These are phyloP conservation scores for Cyphomyrus plagiostoma DNA, from an alignment of 2,113 vertebrate species.

Conservation along the genomic window DNA sequence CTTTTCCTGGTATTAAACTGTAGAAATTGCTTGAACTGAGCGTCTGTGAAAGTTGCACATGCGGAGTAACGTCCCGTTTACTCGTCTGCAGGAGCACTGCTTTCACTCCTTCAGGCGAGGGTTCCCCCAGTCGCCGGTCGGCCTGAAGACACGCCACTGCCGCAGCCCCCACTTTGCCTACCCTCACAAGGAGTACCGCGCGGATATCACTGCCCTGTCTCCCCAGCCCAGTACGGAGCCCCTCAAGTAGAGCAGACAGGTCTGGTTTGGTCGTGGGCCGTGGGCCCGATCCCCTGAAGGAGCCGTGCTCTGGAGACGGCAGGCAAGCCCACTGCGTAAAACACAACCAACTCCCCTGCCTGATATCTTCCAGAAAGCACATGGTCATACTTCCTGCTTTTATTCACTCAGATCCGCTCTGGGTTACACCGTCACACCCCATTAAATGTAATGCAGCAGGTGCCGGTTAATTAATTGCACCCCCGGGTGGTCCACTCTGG, in stretches of 20 bases:
- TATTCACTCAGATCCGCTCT: not conserved
- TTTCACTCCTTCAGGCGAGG: slow-evolving; percentile 29
- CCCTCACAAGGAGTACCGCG: slow-evolving; percentile 29
- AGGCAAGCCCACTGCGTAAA: not conserved
- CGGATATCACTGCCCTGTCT: slow-evolving; percentile 13
- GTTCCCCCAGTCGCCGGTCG: slow-evolving; percentile 21
- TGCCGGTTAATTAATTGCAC: not conserved
- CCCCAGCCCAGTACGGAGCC: slow-evolving; percentile 8
- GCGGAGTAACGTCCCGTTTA: not conserved
- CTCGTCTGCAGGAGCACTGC: slow-evolving; percentile 33
- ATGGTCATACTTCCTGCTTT: not conserved
- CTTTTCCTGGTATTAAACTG: not conserved
- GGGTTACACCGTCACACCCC: not conserved
- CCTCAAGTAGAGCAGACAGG: slow-evolving; percentile 8
- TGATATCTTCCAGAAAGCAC: not conserved
- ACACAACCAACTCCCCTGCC: not conserved
- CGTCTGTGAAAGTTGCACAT: not conserved
- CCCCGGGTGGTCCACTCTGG: not conserved
- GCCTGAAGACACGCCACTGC: slow-evolving; percentile 33
- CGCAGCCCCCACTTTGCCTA: slow-evolving; percentile 21
- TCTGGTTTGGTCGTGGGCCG: not conserved
- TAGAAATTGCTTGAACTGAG: not conserved
- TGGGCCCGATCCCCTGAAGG: not conserved
- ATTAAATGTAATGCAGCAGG: not conserved
- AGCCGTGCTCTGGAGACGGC: not conserved